These are phyloP conservation scores for Herminia tarsipennalis DNA, from an alignment of 2,888 invertebrate species.

Conservation along the genomic window DNA sequence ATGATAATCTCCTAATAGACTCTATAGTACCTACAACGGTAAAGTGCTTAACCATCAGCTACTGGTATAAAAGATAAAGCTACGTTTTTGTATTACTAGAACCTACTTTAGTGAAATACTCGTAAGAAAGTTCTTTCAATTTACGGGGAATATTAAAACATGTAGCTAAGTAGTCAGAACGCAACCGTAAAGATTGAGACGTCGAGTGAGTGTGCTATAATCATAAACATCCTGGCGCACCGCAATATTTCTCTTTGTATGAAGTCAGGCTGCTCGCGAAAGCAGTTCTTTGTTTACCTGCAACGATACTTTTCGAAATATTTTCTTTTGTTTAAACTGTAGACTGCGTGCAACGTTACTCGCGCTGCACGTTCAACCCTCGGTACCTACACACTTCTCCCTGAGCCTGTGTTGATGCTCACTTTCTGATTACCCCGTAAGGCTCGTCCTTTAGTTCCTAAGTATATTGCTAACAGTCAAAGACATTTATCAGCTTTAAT, in stretches of 20 bases:
- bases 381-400: slow-evolving; percentile 3
- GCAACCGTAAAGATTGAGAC: slow-evolving; percentile 71
- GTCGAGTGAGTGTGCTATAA: slow-evolving; percentile 74
- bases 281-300: slow-evolving; percentile 78
- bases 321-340: slow-evolving; percentile 80
- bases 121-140: slow-evolving; percentile 15
- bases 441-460: no score
- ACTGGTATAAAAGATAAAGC: no score
- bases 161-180: slow-evolving; percentile 57
- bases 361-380: slow-evolving; percentile 17
- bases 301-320: slow-evolving; percentile 80
- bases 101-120: neutral
- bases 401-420: neutral
- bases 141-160: slow-evolving; percentile 52
- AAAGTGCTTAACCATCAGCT: no score
- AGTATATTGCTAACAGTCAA: no score
- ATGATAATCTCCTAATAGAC: no score
- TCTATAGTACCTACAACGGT: no score
- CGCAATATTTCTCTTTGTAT: slow-evolving; percentile 81
- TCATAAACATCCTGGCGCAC: slow-evolving; percentile 79
- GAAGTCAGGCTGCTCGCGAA: slow-evolving; percentile 70
- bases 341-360: slow-evolving; percentile 67
- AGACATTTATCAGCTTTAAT: no score
- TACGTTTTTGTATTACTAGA: neutral
- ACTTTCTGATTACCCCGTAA: no score